A percentile compares a stretch with the other conserved stretches of the same genome.
Evolutionary conservation across 2,113 vertebrate species (phyloP).

Genomic region (Anhinga rufa): DNA sequence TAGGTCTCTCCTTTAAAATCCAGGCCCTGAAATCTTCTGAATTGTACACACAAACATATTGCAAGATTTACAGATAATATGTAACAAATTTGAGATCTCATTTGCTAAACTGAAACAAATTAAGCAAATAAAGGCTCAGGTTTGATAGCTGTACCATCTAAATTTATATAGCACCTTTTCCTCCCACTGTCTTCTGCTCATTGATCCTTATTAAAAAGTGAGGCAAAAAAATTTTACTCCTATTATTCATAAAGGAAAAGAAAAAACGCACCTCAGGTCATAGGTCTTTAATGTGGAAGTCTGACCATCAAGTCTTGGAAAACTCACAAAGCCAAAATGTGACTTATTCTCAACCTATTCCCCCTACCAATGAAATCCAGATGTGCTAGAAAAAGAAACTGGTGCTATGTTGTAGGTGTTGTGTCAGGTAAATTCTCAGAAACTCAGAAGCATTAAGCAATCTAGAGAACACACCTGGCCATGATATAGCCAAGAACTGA

Average conservation of each 20-base stretch:
- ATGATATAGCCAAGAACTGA: neutral
- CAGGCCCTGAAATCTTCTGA: neutral
- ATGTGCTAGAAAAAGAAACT: neutral
- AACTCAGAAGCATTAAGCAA: neutral
- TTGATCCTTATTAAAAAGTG: neutral
- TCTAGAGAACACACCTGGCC: neutral
- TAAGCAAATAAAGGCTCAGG: neutral
- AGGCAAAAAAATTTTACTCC: neutral
- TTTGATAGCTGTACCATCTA: neutral
- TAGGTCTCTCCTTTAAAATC: neutral
- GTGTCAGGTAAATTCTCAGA: neutral
- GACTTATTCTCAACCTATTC: neutral
- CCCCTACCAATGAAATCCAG: neutral
- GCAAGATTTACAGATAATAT: neutral
- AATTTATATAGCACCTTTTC: neutral
- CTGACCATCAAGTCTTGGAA: neutral
- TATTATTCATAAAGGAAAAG: neutral
- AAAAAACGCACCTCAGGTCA: rapidly evolving
- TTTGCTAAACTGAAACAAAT: neutral
- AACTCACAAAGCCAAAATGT: neutral
- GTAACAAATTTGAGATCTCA: neutral
- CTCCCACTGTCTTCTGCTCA: neutral
- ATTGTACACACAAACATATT: neutral
- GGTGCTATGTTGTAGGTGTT: neutral
- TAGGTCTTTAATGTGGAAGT: neutral